Conservation (phyloP, 2,888 invertebrate species). For the Lepidochitona cinerea region DNA sequence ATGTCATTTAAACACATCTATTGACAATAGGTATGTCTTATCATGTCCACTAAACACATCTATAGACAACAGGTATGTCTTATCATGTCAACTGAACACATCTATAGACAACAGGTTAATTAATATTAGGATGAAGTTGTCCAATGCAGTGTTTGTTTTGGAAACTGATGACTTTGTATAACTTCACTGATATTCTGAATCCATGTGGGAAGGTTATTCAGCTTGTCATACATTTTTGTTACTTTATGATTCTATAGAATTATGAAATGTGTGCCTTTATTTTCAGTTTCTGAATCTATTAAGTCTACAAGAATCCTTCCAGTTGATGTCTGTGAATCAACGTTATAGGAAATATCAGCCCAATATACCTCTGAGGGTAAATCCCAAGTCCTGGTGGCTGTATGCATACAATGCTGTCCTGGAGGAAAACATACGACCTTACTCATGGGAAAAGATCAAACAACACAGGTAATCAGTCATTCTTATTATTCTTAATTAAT, state of each 20-base stretch:
- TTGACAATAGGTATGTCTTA: too few relatives aligned
- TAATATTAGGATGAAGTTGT: too few relatives aligned
- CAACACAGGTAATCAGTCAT: slow-evolving; percentile 75
- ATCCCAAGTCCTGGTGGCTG: slow-evolving; percentile 81
- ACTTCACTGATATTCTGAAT: too few relatives aligned
- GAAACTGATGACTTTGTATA: too few relatives aligned
- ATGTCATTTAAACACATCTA: too few relatives aligned
- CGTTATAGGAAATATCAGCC: slow-evolving; percentile 79
- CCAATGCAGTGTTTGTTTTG: too few relatives aligned
- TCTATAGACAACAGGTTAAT: too few relatives aligned
- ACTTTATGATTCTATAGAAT: neutral
- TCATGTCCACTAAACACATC: too few relatives aligned
- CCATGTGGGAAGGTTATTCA: too few relatives aligned
- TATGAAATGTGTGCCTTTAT: too few relatives aligned
- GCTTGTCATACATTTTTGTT: neutral
- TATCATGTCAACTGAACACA: too few relatives aligned
- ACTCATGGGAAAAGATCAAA: slow-evolving; percentile 81
- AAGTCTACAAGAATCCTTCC: slow-evolving; percentile 71
- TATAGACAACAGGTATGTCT: too few relatives aligned
- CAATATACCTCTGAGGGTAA: slow-evolving; percentile 75
- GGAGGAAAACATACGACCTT: slow-evolving; percentile 81
- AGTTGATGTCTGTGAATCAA: slow-evolving; percentile 78
- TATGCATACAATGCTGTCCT: slow-evolving; percentile 82
- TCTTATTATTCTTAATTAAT: neutral
- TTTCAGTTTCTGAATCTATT: slow-evolving; percentile 77